Evolutionary conservation across 2,888 invertebrate species (phyloP), one percentile per base, ranked within the genome.

Genomic region (Adelphocoris suturalis): DNA sequence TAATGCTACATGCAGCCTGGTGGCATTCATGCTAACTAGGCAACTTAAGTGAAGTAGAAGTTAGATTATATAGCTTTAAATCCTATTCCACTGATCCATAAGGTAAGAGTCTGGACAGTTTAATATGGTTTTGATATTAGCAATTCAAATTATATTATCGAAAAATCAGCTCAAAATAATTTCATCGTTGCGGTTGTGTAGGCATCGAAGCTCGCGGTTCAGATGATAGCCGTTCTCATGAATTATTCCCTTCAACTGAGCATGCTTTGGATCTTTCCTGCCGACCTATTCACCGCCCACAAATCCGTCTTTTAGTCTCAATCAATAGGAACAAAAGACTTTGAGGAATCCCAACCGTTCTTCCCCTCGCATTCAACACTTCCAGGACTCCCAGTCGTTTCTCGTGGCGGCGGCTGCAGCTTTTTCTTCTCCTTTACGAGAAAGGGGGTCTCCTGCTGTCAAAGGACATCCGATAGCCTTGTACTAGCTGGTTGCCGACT

Each of bases 261-360:
- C n/a, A 61, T 5, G 13, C 23, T 13, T 68, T 11, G 68, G 68
- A 19, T 61, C 61, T 61, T 16, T 61, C n/a, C 61, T 61, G 61
- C 61, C 68, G 68, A 12, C 68, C 68, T 68, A 68, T 68, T 68
- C 68, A 68, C 19, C 68, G 23, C 61, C 68, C 68, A 68, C 23
- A 68, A 68, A 68, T 68, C 68, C 23, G 23, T 68, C 23, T 27
- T 27, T 68, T 68, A 19, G 23, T 23, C 23, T 11, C 23, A 68
- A 68, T 68, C 68, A 68, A 68, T 68, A 68, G 68, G 68, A 68
- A 68, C 68, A 68, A 68, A 68, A 68, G 68, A 19, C 23, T 68
- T 68, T 12, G 27, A 68, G 27, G 68, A 68, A 68, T 68, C 19
- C 68, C 23, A 68, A 68, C 27, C 52, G 14, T 52, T 52, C 52